These are phyloP conservation scores for Microchirus variegatus DNA, from an alignment of 2,797 vertebrate genomes.

Conservation along the genomic window DNA sequence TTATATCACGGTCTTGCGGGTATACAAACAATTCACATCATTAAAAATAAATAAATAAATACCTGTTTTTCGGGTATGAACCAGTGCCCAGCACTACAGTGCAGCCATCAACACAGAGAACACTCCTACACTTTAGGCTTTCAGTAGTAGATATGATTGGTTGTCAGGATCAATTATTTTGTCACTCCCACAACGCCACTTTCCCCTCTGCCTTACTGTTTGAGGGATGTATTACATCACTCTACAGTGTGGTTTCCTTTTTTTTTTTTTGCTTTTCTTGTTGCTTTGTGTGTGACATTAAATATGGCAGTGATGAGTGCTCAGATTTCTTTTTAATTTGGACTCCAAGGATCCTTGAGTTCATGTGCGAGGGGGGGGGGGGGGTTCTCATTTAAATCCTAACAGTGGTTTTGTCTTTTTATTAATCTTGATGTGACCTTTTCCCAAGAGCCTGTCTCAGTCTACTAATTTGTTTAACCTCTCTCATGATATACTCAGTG, in stretches of 20 bases:
- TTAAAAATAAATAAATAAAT: no score
- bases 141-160: conserved; percentile 64
- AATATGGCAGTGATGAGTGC: conserved; percentile 7
- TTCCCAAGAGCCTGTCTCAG: conserved; percentile 32
- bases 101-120: no score
- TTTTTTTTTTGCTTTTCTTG: conserved; percentile 7
- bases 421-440: conserved; percentile 57
- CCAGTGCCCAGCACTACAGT: no score
- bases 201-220: conserved; percentile 42
- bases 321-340: conserved; percentile 22
- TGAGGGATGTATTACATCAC: conserved; percentile 26
- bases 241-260: neutral
- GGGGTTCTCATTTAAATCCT: conserved; percentile 30
- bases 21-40: no score
- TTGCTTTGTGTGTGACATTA: conserved; percentile 27
- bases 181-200: conserved; percentile 34
- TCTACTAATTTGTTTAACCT: conserved; percentile 46
- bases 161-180: conserved; percentile 56
- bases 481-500: conserved; percentile 30
- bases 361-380: conserved; percentile 42
- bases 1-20: no score
- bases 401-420: conserved; percentile 35
- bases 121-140: conserved; percentile 62
- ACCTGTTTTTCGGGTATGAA: no score
- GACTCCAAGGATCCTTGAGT: conserved; percentile 29